Evolutionary conservation across 92 coral and sea anemone genomes (phyloP).

Genomic region (Pocillopora meandrina): DNA sequence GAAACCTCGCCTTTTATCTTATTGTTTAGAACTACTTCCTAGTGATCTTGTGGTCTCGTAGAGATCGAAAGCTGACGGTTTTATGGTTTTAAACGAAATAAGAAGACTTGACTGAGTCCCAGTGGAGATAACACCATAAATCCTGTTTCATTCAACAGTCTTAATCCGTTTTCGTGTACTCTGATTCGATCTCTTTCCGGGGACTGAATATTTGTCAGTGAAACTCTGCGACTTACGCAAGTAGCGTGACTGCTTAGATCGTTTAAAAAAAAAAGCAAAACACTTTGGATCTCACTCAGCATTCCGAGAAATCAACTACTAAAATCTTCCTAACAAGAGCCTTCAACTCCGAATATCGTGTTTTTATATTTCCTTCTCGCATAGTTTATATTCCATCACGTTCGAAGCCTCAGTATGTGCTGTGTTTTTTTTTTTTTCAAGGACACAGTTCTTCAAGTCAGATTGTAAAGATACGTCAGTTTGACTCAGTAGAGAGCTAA

Average conservation of each 20-base stretch:
- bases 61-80: too few species aligned
- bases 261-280: too few species aligned
- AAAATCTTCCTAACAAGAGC: background rate
- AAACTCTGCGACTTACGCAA: background rate
- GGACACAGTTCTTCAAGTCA: background rate
- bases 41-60: too few species aligned
- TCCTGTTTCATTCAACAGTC: background rate
- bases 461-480: background rate
- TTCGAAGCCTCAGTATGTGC: background rate
- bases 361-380: background rate
- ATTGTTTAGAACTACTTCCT: too few species aligned
- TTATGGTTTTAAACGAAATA: too few species aligned
- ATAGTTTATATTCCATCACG: conserved; percentile 5
- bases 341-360: background rate
- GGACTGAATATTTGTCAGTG: background rate
- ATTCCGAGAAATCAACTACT: too few species aligned
- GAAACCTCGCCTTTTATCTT: too few species aligned
- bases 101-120: too few species aligned
- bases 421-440: background rate
- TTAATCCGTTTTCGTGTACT: background rate
- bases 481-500: background rate
- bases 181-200: background rate
- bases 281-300: background rate
- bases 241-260: background rate
- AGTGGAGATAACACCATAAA: too few species aligned